Evolutionary conservation across 2,888 invertebrate genomes (phyloP).

Genomic region (Metalampra italica): DNA sequence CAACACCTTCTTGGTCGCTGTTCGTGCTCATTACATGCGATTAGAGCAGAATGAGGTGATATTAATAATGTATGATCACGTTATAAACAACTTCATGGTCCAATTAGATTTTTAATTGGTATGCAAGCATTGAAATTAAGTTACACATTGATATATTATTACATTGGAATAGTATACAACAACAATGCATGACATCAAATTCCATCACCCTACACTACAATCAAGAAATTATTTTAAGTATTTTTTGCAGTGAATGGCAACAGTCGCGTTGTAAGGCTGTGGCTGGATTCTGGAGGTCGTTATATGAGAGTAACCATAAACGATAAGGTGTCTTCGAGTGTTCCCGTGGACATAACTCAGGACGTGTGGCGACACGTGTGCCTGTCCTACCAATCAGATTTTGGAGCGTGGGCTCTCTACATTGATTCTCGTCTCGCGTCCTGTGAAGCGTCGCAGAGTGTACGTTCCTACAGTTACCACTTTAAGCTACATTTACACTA

Average conservation of each 20-base stretch:
- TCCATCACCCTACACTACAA: too few relatives aligned
- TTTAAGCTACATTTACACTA: neutral
- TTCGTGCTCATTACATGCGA: conserved; percentile 13
- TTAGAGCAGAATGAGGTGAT: conserved; percentile 24
- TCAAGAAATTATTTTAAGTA: conserved; percentile 1
- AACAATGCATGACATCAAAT: neutral
- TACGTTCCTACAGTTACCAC: conserved; percentile 33
- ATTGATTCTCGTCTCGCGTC: conserved; percentile 75
- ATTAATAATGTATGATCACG: conserved; percentile 31
- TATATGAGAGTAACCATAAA: conserved; percentile 78
- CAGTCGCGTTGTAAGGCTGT: conserved; percentile 72
- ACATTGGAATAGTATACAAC: too few relatives aligned
- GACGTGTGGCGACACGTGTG: conserved; percentile 83
- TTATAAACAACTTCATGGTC: conserved; percentile 27
- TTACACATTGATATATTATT: too few relatives aligned
- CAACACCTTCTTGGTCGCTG: neutral
- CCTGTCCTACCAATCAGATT: conserved; percentile 80
- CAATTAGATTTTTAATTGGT: conserved; percentile 17
- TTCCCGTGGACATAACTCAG: conserved; percentile 56
- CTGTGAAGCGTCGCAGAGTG: conserved; percentile 51
- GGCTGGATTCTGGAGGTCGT: conserved; percentile 79
- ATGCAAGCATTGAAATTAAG: neutral
- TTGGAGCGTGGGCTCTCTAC: conserved; percentile 81
- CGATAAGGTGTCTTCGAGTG: conserved; percentile 62
- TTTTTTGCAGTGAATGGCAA: conserved; percentile 74